Evolutionary conservation across 2,797 vertebrate species (phyloP), one percentile per base, ranked within the genome.

Genomic region (Arnoldichthys spilopterus): DNA sequence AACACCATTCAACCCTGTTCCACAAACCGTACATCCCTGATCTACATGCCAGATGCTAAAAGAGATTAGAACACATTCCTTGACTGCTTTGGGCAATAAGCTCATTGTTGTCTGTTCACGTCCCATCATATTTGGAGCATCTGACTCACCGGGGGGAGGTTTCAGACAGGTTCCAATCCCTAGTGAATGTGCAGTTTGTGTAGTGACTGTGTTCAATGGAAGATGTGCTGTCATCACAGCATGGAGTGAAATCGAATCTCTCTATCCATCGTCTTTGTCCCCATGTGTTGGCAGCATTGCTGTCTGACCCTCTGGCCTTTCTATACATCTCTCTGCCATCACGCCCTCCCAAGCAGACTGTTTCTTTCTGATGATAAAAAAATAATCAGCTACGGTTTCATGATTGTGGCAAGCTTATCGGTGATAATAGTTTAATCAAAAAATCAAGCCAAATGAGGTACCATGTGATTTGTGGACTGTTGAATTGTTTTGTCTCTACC

Each of bases 161-260:
- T 28, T 61, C 28, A 67, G 40, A 3, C 45, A 67, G 40, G 9
- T 43, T 40, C 37, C 40, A 45, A 7, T 69, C 43, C 68, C 8
- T 15, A 28, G 15, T n/a, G 32, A 75, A 28, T 40, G 34, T 63
- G 22, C n/a, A 24, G 5, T 24, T 6, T 24, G 53, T 24, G 58
- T 15, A 15, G 58, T 30, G 24, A 1, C 16, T 1, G 11, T 18
- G 26, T 26, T 30, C 58, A 61, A 2, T 26, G 34, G 9, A 28
- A 9, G 12, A 47, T 54, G 43, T 45, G 12, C 43, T 45, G 12
- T 45, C 43, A 45, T 45, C 12, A 12, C 12, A 22, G 37, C 43
- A 72, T 43, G 59, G 22, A 34, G 16, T 74, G 73, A 56, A 76
- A 67, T 56, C 40, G 22, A 58, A 72, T 76, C 64, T 51, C 53